Conservation (phyloP, 1,140 invertebrate species). For the Leptinotarsa undecemlineata region DNA sequence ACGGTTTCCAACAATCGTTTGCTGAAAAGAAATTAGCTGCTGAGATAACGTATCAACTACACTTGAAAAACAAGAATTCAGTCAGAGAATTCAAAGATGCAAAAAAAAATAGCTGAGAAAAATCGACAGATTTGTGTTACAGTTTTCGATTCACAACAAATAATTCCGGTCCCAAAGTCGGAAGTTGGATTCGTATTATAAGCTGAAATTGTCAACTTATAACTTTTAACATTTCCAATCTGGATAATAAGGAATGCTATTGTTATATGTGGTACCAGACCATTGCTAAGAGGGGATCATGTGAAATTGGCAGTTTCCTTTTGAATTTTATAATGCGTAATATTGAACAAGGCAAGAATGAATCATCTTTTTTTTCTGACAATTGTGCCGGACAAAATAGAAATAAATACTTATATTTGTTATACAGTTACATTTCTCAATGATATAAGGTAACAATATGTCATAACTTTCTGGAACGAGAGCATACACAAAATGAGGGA, state of each 20-base stretch:
- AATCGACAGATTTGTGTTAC: slow-evolving; percentile 12
- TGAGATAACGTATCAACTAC: not conserved
- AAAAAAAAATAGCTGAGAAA: slow-evolving; percentile 15
- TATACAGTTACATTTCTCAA: slow-evolving; percentile 43
- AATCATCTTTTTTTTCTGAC: slow-evolving; percentile 51
- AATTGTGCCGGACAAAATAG: slow-evolving; percentile 54
- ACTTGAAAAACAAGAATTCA: slow-evolving; percentile 15
- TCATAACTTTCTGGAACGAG: slow-evolving; percentile 49
- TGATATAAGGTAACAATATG: slow-evolving; percentile 17
- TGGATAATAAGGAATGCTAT: no score
- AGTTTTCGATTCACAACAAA: slow-evolving; percentile 28
- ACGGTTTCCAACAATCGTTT: slow-evolving; percentile 7
- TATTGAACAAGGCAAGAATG: slow-evolving; percentile 27
- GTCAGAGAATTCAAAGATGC: slow-evolving; percentile 20
- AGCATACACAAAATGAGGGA: slow-evolving; percentile 53
- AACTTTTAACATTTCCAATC: no score
- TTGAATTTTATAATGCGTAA: no score
- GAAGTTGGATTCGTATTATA: no score
- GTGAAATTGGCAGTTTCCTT: no score
- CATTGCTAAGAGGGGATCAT: no score
- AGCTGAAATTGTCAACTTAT: no score
- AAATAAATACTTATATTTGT: slow-evolving; percentile 48
- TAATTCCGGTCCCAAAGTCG: slow-evolving; percentile 12
- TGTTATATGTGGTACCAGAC: no score
- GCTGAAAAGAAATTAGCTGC: slow-evolving; percentile 5